These are phyloP conservation scores for Lasius platythorax DNA, from an alignment of 2,888 invertebrate species.

Conservation along the genomic window DNA sequence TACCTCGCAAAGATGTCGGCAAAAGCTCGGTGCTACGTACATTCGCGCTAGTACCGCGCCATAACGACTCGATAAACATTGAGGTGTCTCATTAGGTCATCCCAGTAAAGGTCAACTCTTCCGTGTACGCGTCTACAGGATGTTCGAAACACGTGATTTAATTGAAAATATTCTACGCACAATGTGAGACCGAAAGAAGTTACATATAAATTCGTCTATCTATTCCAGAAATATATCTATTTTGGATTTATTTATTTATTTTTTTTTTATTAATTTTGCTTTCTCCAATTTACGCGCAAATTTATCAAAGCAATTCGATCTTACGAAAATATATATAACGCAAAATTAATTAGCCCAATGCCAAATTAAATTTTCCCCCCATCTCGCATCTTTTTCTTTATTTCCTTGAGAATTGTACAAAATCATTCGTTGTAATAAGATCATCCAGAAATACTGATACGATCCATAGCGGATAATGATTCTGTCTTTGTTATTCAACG, in stretches of 20 bases:
- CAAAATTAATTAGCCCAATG: slow-evolving; percentile 4
- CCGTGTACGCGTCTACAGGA: not conserved
- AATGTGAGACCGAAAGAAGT: slow-evolving; percentile 5
- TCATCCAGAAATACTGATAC: slow-evolving; percentile 30
- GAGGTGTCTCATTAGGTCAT: slow-evolving; percentile 47
- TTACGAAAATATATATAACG: not conserved
- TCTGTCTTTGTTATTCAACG: slow-evolving; percentile 32
- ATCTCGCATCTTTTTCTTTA: not conserved
- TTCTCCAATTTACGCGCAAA: not conserved
- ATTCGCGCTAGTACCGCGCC: slow-evolving; percentile 2
- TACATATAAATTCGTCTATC: not conserved
- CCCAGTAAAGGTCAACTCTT: slow-evolving; percentile 33
- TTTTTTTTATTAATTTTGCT: not conserved
- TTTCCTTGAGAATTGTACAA: not conserved
- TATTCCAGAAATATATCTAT: not conserved
- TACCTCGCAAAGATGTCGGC: slow-evolving; percentile 56
- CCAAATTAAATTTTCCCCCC: not conserved
- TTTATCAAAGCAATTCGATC: slow-evolving; percentile 1
- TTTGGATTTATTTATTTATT: not conserved
- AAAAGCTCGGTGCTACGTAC: slow-evolving; percentile 26
- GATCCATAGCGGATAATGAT: not conserved
- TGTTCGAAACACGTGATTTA: not conserved
- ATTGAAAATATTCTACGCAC: slow-evolving; percentile 14
- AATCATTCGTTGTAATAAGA: slow-evolving; percentile 16
- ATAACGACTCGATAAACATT: slow-evolving; percentile 54